These are phyloP conservation scores for Porites rus DNA, from an alignment of 92 coral and sea anemone species.

Conservation along the genomic window DNA sequence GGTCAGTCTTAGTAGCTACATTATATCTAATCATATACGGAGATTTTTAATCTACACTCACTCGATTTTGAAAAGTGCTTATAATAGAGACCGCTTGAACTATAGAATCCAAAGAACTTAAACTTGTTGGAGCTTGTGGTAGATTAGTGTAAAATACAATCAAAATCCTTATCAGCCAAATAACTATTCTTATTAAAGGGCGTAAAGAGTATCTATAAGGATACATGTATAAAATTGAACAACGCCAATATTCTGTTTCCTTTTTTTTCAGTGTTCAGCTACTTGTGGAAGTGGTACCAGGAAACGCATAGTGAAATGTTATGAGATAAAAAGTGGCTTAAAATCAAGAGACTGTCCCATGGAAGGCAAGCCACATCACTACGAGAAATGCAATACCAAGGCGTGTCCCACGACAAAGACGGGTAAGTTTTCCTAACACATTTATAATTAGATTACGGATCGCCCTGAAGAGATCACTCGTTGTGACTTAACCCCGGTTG, in stretches of 20 bases:
- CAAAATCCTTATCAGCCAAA: too few relatives aligned
- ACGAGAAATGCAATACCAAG: constrained; percentile 70
- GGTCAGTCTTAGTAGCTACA: too few relatives aligned
- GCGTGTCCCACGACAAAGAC: constrained; percentile 73
- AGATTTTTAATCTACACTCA: too few relatives aligned
- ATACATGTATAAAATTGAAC: background rate
- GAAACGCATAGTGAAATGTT: constrained; percentile 83
- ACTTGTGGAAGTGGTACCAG: constrained; percentile 88
- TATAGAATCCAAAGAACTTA: too few relatives aligned
- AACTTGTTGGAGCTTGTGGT: too few relatives aligned
- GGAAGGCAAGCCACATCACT: constrained; percentile 62
- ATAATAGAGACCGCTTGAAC: too few relatives aligned
- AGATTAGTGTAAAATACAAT: too few relatives aligned
- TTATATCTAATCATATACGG: too few relatives aligned
- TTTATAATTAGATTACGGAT: too few relatives aligned
- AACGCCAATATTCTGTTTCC: background rate
- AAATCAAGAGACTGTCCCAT: constrained; percentile 73
- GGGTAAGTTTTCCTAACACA: constrained; percentile 29
- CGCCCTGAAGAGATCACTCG: background rate
- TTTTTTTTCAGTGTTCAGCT: constrained; percentile 77
- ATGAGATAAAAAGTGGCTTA: constrained; percentile 54
- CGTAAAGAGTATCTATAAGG: background rate
- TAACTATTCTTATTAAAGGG: too few relatives aligned
- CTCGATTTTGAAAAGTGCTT: too few relatives aligned
- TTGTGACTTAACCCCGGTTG: too few relatives aligned